Evolutionary conservation across 2,113 vertebrate species (phyloP).

Genomic region (Chaetops frenatus): DNA sequence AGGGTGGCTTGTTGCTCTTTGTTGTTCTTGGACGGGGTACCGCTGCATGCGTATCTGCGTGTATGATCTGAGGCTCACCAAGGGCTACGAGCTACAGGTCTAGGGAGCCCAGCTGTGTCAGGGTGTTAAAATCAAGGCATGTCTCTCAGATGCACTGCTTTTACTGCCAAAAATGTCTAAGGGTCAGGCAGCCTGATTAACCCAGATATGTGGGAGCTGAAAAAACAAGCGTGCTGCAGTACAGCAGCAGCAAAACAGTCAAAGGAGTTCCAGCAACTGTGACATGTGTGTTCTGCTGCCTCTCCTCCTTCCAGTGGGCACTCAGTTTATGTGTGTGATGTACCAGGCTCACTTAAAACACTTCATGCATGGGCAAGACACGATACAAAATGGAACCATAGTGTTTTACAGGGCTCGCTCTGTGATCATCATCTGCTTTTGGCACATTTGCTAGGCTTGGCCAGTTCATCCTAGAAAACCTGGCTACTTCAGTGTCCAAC

Average conservation of each 20-base stretch:
- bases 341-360: neutral
- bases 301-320: neutral
- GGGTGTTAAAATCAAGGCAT: slow-evolving; percentile 29
- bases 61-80: neutral
- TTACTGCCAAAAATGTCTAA: slow-evolving; percentile 43
- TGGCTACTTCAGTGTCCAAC: neutral
- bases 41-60: neutral
- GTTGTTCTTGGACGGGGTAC: neutral
- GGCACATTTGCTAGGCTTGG: neutral
- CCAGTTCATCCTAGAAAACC: neutral
- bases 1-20: neutral
- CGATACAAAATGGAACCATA: neutral
- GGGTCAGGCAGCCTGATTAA: slow-evolving; percentile 32
- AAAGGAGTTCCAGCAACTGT: neutral
- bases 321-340: neutral
- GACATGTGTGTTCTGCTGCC: neutral
- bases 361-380: neutral
- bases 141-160: slow-evolving; percentile 4
- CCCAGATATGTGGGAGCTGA: slow-evolving; percentile 6
- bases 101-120: slow-evolving; percentile 5
- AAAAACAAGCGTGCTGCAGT: neutral
- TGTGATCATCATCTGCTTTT: neutral
- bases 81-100: neutral
- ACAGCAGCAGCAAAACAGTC: neutral
- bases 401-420: neutral